Evolutionary conservation across 2,888 invertebrate genomes (phyloP).

Genomic region (Isoperla grammatica): DNA sequence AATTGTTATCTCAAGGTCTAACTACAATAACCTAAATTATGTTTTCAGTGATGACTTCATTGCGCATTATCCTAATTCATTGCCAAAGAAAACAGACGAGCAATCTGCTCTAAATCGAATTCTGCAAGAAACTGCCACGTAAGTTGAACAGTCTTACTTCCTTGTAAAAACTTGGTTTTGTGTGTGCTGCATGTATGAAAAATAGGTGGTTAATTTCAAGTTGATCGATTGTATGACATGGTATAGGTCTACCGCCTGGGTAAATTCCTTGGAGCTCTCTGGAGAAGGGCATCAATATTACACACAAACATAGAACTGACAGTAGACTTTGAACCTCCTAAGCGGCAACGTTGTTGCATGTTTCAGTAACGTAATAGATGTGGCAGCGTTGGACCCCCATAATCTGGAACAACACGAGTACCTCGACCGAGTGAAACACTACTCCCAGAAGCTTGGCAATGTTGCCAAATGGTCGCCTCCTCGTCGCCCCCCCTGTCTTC

Average conservation of each 20-base stretch:
- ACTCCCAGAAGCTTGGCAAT: conserved; percentile 49
- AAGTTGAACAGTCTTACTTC: conserved; percentile 41
- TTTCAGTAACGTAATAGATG: conserved; percentile 85
- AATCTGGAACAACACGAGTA: conserved; percentile 85
- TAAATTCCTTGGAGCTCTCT: neutral
- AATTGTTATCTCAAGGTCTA: conserved; percentile 4
- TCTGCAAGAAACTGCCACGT: conserved; percentile 87
- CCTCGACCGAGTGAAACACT: conserved; percentile 71
- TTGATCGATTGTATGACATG: conserved; percentile 3
- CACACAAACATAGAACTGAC: neutral
- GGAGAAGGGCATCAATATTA: neutral
- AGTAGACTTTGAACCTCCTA: conserved; percentile 12
- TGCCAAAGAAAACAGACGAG: conserved; percentile 78
- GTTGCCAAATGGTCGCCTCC: conserved; percentile 38
- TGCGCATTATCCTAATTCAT: conserved; percentile 55
- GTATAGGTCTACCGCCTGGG: conserved; percentile 1
- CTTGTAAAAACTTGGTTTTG: conserved; percentile 21
- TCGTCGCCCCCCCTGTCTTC: conserved; percentile 47
- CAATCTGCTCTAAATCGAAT: conserved; percentile 86
- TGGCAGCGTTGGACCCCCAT: conserved; percentile 84
- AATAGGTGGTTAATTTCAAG: no score
- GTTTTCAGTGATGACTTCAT: conserved; percentile 57
- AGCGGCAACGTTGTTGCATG: no score
- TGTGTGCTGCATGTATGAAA: no score
- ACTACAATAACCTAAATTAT: neutral